These are phyloP conservation scores for Tetramorium alpestre DNA, from an alignment of 1,140 invertebrate genomes.

Conservation along the genomic window DNA sequence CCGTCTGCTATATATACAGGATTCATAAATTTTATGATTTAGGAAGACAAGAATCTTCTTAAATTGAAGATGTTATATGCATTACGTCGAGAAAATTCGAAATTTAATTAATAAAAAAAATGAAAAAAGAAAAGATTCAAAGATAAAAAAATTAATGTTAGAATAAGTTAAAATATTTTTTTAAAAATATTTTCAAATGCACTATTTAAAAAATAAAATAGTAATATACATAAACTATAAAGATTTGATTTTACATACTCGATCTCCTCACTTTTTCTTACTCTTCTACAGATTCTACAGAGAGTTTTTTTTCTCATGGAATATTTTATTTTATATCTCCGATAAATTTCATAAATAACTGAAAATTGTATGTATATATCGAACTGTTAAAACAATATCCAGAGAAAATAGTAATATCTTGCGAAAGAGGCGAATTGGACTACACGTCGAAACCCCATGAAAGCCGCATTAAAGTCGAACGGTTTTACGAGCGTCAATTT, in stretches of 20 bases:
- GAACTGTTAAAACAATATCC: not conserved
- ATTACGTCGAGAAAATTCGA: not conserved
- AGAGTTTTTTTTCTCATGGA: not conserved
- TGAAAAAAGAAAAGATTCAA: not conserved
- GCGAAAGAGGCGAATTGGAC: not conserved
- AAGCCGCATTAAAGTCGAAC: constrained; percentile 28
- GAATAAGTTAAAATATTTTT: not conserved
- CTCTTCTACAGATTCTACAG: not conserved
- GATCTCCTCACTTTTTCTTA: not conserved
- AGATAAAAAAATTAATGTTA: not conserved
- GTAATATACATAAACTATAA: not conserved
- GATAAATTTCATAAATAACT: not conserved
- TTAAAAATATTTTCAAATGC: not conserved
- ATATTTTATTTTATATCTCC: not conserved
- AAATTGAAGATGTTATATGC: not conserved
- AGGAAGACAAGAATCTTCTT: not conserved
- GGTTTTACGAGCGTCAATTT: constrained; percentile 45
- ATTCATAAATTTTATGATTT: constrained; percentile 6
- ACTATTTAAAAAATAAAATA: not conserved
- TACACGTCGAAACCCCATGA: not conserved
- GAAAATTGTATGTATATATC: not conserved
- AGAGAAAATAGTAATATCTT: not conserved
- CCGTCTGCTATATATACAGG: not conserved
- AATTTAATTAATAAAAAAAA: not conserved
- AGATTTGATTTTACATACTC: not conserved